Conservation (phyloP, 2,797 vertebrate genomes). For the Calcarius lapponicus region DNA sequence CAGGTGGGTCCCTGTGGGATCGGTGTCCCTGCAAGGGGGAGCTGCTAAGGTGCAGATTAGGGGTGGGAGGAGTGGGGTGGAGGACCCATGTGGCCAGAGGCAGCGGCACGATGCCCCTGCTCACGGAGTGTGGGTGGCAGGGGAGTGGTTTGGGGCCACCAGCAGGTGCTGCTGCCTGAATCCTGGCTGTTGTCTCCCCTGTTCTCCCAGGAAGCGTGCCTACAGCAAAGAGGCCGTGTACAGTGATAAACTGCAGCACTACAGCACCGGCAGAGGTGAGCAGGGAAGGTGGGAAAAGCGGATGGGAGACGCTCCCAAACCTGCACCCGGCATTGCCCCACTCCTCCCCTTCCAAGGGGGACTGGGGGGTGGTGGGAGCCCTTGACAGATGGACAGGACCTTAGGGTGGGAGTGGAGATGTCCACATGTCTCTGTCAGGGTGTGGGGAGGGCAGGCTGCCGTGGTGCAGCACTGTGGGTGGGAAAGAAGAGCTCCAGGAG, state of each 20-base stretch:
- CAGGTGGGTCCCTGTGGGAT: constrained; percentile 78
- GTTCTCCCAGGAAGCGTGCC: constrained; percentile 87
- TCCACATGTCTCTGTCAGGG: neutral
- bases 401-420: neutral
- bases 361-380: neutral
- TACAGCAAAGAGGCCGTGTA: constrained; percentile 98
- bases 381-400: neutral
- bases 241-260: constrained; percentile 97
- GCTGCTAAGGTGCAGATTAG: rapidly evolving
- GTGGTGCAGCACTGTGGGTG: neutral
- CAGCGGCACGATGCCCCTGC: rapidly evolving
- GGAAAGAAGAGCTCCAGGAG: neutral
- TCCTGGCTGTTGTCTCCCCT: neutral
- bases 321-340: rapidly evolving
- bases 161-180: neutral
- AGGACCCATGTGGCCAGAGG: rapidly evolving
- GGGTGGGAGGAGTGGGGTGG: neutral
- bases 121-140: rapidly evolving
- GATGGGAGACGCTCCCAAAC: rapidly evolving
- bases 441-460: rapidly evolving
- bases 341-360: neutral
- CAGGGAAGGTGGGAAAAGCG: neutral
- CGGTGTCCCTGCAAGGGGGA: neutral
- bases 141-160: rapidly evolving
- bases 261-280: constrained; percentile 98